These are phyloP conservation scores for Odontomyia ornata DNA, from an alignment of 2,888 invertebrate genomes.

Conservation along the genomic window DNA sequence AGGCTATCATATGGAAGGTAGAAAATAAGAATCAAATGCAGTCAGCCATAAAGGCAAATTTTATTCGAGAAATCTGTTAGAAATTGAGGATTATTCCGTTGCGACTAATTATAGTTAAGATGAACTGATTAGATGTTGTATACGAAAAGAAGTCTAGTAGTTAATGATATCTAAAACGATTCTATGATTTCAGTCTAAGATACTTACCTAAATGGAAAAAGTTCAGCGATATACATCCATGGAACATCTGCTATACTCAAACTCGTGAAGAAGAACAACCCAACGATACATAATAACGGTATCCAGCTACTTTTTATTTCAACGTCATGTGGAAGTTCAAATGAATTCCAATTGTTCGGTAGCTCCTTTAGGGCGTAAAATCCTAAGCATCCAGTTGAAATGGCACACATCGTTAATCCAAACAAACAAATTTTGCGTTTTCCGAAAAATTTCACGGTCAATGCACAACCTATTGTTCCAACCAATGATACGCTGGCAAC, in stretches of 20 bases:
- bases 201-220: constrained; percentile 66
- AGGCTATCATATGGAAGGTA: no score
- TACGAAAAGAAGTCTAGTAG: no score
- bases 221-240: constrained; percentile 68
- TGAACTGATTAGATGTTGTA: no score
- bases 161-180: no score
- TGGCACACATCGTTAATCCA: constrained; percentile 63
- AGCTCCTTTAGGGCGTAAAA: constrained; percentile 63
- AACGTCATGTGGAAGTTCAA: constrained; percentile 54
- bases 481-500: constrained; percentile 65
- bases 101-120: no score
- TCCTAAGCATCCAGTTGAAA: constrained; percentile 62
- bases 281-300: constrained; percentile 57
- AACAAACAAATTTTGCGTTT: constrained; percentile 66
- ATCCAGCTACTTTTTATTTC: constrained; percentile 33
- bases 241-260: constrained; percentile 63
- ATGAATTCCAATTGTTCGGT: constrained; percentile 63
- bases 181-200: no score
- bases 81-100: no score
- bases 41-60: no score
- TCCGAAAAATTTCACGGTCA: constrained; percentile 64
- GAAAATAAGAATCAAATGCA: no score
- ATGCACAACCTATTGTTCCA: constrained; percentile 63
- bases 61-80: no score
- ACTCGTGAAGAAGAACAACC: constrained; percentile 47